phyloP scores from a whole-genome alignment of 2,888 invertebrate genomes.

The Scelioninae gen. 2 region DNA sequence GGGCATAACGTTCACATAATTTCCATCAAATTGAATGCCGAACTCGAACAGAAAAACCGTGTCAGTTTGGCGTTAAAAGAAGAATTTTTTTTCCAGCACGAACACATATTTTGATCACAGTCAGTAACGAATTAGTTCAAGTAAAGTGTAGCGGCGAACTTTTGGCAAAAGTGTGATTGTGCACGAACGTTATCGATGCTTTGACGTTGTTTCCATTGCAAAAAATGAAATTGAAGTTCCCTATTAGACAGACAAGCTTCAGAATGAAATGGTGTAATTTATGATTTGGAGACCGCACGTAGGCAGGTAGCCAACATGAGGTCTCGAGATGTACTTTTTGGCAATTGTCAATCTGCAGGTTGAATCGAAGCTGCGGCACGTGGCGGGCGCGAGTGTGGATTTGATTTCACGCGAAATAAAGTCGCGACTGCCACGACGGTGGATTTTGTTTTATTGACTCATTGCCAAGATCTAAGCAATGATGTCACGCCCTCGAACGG shows the following conservation, averaged over 20 bases:
- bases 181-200: slow-evolving; percentile 26
- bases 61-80: too few species aligned
- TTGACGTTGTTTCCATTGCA: slow-evolving; percentile 16
- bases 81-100: too few species aligned
- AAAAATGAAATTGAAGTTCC: slow-evolving; percentile 41
- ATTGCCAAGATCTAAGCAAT: slow-evolving; percentile 51
- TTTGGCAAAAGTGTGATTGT: slow-evolving; percentile 24
- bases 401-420: slow-evolving; percentile 46
- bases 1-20: too few species aligned
- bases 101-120: not conserved
- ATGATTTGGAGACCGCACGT: slow-evolving; percentile 24
- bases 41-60: too few species aligned
- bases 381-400: slow-evolving; percentile 37
- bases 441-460: slow-evolving; percentile 34
- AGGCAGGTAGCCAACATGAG: slow-evolving; percentile 49
- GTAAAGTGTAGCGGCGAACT: not conserved
- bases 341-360: slow-evolving; percentile 50
- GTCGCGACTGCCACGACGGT: slow-evolving; percentile 22
- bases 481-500: slow-evolving; percentile 22
- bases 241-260: slow-evolving; percentile 22
- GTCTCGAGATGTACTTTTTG: slow-evolving; percentile 40
- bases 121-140: slow-evolving; percentile 1
- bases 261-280: slow-evolving; percentile 40
- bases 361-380: slow-evolving; percentile 30
- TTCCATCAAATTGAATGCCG: too few species aligned